Evolutionary conservation across 2,888 invertebrate genomes (phyloP), one percentile per base, ranked within the genome.

Genomic region (Hecatera dysodea): DNA sequence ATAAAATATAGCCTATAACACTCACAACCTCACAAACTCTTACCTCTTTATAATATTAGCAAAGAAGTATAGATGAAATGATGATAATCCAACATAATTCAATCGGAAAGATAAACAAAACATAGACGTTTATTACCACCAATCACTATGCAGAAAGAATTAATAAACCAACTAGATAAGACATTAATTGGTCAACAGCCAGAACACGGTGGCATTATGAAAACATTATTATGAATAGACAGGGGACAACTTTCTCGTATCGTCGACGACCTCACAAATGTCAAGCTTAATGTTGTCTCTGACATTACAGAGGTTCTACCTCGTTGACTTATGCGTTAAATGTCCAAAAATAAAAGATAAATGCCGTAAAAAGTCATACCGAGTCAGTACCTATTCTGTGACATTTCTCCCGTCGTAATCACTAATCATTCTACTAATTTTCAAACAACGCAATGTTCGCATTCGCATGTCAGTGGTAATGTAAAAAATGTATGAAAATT

Each of bases 191-290:
- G 19, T 46, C 12, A 60, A 24, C 36, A 53, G 6, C 39, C 8
- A n/a, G 11, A 42, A 48, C 36, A 8, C 22, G 11, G 22, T 72
- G 69, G 52, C 75, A 80, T 80, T 78, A 70, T 60, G 62, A 74
- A 64, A 74, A 3, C 56, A 11, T 57, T 59, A 53, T 55, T 61
- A 57, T 71, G 33, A 29, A 46, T 67, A 72, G 67, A 42, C 48
- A 11, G 27, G 27, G 27, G 42, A 78, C 75, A 68, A 75, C 73
- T 73, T 72, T 78, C 66, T 53, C 67, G 24, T 22, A 60, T 39
- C 76, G 44, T 48, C 44, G 33, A 8, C 61, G 66, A 74, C 83
- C 67, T 72, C 29, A 33, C 42, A 84, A 84, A 84, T 84, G 78
- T 72, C 81, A 79, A 69, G 29, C 11, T 17, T 56, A 70, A 77